phyloP scores from a whole-genome alignment of 1,140 invertebrate genomes.

The Anthonomus grandis region DNA sequence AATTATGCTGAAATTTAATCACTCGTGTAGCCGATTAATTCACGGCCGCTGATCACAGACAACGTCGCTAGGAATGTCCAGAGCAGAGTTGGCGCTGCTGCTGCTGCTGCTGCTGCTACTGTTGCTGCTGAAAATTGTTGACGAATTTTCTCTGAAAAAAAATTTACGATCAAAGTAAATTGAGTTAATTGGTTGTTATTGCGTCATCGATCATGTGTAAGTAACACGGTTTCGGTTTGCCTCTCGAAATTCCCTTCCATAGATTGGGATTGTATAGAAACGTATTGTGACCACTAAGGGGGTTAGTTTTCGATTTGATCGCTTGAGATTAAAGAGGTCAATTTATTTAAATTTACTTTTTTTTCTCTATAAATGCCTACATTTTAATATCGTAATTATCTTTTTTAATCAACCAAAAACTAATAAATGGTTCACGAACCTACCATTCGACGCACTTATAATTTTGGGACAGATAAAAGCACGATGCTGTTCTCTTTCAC shows the following conservation, averaged over 20 bases:
- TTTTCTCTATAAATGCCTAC: too few species aligned
- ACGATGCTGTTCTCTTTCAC: slow-evolving; percentile 37
- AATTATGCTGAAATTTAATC: slow-evolving; percentile 51
- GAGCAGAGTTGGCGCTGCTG: slow-evolving; percentile 46
- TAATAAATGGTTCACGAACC: too few species aligned
- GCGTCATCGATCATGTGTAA: slow-evolving; percentile 40
- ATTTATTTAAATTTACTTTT: too few species aligned
- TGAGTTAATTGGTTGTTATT: slow-evolving; percentile 38
- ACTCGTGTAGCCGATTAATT: slow-evolving; percentile 49
- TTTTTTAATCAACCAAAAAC: too few species aligned
- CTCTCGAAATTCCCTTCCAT: slow-evolving; percentile 10
- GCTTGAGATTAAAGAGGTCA: too few species aligned
- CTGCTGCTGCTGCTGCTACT: too few species aligned
- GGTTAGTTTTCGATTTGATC: too few species aligned
- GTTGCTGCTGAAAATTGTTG: slow-evolving; percentile 50
- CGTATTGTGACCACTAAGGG: too few species aligned
- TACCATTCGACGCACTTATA: too few species aligned
- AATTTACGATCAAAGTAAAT: slow-evolving; percentile 43
- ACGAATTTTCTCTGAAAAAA: slow-evolving; percentile 42
- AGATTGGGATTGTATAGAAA: too few species aligned
- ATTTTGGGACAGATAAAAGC: too few species aligned
- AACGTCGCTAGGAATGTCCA: slow-evolving; percentile 47
- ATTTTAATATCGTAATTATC: too few species aligned
- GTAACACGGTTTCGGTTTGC: slow-evolving; percentile 2
- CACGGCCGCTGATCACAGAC: slow-evolving; percentile 46